Percentiles rank a stretch among this genome's conserved stretches.
These are phyloP conservation scores for Brevimyrus niger DNA, from an alignment of 2,113 vertebrate species.

Conservation along the genomic window DNA sequence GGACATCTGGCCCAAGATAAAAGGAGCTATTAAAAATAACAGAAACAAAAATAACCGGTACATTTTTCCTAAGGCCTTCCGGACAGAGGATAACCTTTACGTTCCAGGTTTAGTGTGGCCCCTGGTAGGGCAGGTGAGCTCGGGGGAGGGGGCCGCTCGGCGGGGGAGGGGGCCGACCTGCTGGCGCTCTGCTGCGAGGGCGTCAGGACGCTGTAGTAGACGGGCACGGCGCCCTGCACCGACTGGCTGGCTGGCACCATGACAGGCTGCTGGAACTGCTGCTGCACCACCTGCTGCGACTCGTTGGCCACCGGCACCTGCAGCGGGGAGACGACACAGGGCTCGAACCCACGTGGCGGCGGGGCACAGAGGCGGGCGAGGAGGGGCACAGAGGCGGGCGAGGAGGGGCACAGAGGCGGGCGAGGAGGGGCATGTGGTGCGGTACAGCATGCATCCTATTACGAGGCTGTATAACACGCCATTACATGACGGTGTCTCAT, in stretches of 20 bases:
- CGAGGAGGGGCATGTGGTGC: not conserved
- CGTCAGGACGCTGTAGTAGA: constrained; percentile 94
- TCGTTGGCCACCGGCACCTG: constrained; percentile 89
- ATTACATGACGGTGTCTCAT: not conserved
- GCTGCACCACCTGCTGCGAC: constrained; percentile 86
- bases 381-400: not conserved
- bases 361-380: no score
- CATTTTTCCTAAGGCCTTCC: not conserved
- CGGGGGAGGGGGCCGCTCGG: not conserved
- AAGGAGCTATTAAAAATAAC: not conserved
- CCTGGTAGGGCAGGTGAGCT: not conserved
- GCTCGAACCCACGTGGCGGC: not conserved
- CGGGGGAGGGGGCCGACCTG: constrained; percentile 57
- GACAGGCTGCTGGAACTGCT: constrained; percentile 90
- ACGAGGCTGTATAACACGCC: not conserved
- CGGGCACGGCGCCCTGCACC: constrained; percentile 85
- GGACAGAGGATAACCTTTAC: not conserved
- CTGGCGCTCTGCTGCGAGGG: constrained; percentile 89
- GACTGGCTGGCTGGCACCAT: constrained; percentile 90
- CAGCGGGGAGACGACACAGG: not conserved
- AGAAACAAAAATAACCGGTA: not conserved
- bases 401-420: no score
- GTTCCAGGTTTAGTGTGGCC: not conserved
- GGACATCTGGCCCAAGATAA: not conserved
- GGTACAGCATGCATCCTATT: not conserved